phyloP scores from a whole-genome alignment of 2,113 vertebrate genomes.

The Pampusana beccarii region DNA sequence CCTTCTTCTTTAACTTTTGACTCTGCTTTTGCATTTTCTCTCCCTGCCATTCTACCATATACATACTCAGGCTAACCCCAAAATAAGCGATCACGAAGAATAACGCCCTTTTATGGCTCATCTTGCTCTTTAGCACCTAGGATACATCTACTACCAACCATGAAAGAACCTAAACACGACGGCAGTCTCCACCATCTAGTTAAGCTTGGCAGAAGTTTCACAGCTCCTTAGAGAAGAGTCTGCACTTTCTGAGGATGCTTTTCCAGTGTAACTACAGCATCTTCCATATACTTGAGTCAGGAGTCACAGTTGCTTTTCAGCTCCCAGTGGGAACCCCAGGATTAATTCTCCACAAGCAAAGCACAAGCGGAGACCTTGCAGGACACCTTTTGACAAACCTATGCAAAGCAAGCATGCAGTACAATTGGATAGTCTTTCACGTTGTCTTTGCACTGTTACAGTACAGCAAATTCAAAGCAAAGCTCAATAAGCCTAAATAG shows the following conservation, averaged over 20 bases:
- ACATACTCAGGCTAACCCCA: background rate
- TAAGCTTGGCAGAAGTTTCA: background rate
- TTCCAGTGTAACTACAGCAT: background rate
- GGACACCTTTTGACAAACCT: background rate
- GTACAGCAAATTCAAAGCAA: background rate
- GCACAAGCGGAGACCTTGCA: background rate
- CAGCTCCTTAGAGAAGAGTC: background rate
- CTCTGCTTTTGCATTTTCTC: background rate
- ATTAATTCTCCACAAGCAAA: background rate
- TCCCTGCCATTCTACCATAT: background rate
- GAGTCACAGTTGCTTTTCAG: background rate
- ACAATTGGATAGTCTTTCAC: background rate
- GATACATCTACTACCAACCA: background rate
- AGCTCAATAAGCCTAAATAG: background rate
- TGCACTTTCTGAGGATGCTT: background rate
- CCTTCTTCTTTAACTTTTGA: background rate
- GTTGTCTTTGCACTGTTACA: background rate
- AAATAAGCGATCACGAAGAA: background rate
- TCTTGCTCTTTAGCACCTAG: background rate
- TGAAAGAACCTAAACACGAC: rapidly evolving
- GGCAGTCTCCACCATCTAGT: background rate
- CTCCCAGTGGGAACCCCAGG: background rate
- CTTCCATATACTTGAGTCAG: background rate
- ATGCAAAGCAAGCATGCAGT: background rate
- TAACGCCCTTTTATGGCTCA: background rate